phyloP scores from a whole-genome alignment of 2,113 vertebrate genomes.

The Pangasianodon gigas region DNA sequence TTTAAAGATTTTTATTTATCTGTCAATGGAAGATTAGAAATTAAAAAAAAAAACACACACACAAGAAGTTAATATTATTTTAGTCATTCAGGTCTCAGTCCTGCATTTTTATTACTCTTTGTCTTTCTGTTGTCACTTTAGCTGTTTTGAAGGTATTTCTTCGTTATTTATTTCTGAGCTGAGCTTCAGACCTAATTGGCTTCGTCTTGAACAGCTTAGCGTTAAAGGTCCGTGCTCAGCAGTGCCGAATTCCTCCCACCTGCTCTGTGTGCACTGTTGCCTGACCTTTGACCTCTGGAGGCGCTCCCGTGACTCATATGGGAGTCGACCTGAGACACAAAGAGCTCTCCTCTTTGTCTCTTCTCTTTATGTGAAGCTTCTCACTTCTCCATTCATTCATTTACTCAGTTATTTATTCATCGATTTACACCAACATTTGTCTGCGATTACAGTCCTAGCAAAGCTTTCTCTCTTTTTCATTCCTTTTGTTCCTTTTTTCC shows the following conservation, averaged over 20 bases:
- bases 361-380: neutral
- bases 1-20: neutral
- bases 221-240: conserved; percentile 23
- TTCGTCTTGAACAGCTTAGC: conserved; percentile 24
- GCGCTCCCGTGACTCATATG: conserved; percentile 30
- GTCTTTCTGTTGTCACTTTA: neutral
- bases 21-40: no score
- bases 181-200: neutral
- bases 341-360: neutral
- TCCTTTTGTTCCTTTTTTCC: neutral
- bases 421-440: neutral
- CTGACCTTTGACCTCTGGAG: conserved; percentile 51
- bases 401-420: conserved; percentile 6
- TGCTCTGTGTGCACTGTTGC: conserved; percentile 46
- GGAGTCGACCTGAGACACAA: conserved; percentile 37
- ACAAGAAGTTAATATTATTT: neutral
- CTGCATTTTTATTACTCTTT: no score
- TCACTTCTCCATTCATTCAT: conserved; percentile 2
- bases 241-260: conserved; percentile 48
- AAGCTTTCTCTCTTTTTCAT: neutral
- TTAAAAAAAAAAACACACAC: no score
- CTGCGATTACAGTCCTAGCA: neutral
- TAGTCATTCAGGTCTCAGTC: neutral
- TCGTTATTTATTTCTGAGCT: neutral
- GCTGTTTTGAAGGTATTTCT: neutral